phyloP scores from a whole-genome alignment of 1,140 invertebrate genomes.

The Cotesia glomerata region DNA sequence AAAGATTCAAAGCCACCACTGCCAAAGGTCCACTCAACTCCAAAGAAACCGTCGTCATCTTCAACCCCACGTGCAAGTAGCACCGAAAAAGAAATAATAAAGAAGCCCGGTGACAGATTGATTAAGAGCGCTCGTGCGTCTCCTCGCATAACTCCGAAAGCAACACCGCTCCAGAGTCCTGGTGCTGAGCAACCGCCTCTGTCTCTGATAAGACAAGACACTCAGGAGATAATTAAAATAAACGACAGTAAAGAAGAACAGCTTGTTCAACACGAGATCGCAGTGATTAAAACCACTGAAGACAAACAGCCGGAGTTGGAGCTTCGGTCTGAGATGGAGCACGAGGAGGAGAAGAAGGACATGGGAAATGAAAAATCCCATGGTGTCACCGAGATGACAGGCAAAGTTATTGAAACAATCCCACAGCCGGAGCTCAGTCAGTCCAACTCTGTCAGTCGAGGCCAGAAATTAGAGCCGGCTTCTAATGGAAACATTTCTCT shows the following conservation, averaged over 20 bases:
- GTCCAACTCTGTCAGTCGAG: background rate
- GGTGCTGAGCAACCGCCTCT: constrained; percentile 59
- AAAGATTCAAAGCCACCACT: constrained; percentile 64
- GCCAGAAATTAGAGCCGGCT: constrained; percentile 18
- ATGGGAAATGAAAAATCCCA: constrained; percentile 51
- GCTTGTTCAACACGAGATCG: constrained; percentile 42
- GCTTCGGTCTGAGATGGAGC: constrained; percentile 30
- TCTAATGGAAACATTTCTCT: constrained; percentile 16
- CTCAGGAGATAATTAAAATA: constrained; percentile 59
- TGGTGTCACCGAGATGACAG: constrained; percentile 2
- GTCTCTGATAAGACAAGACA: constrained; percentile 52
- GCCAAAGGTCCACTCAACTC: constrained; percentile 62
- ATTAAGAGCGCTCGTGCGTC: constrained; percentile 60
- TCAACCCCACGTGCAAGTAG: constrained; percentile 33
- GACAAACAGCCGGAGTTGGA: background rate
- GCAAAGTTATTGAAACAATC: constrained; percentile 13
- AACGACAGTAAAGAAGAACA: constrained; percentile 34
- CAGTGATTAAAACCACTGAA: constrained; percentile 41
- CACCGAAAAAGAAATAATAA: constrained; percentile 42
- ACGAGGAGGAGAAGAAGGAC: constrained; percentile 55
- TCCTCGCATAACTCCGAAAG: constrained; percentile 62
- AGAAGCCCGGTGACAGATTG: constrained; percentile 56
- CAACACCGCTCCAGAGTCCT: constrained; percentile 67
- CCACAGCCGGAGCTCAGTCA: background rate
- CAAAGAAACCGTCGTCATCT: constrained; percentile 58